Conservation (phyloP, 2,797 vertebrate genomes). For the Acanthurus leucopareius region DNA sequence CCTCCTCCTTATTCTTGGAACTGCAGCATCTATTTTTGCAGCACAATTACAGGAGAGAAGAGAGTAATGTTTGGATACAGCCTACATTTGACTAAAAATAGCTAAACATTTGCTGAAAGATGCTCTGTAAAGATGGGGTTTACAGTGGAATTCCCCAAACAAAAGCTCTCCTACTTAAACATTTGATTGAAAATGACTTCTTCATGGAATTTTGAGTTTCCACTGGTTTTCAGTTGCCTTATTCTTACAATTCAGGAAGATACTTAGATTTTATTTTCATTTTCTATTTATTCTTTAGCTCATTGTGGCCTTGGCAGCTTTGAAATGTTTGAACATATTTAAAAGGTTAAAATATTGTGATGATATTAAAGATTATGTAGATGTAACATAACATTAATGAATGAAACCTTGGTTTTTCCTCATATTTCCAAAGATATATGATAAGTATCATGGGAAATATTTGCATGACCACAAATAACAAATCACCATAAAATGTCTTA, state of each 20-base stretch:
- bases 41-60: conserved; percentile 33
- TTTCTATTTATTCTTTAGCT: no score
- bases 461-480: background rate
- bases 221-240: background rate
- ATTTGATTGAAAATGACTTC: no score
- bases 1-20: conserved; percentile 35
- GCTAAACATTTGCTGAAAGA: background rate
- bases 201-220: background rate
- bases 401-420: background rate
- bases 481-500: background rate
- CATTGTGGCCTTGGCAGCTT: no score
- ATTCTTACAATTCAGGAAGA: background rate
- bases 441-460: background rate
- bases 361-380: no score
- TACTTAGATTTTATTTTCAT: background rate
- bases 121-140: background rate
- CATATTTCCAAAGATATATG: background rate
- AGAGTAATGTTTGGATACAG: conserved; percentile 11
- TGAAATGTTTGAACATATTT: no score
- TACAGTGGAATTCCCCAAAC: background rate
- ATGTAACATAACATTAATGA: no score
- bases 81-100: background rate
- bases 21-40: conserved; percentile 51
- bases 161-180: background rate
- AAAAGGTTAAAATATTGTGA: no score